These are phyloP conservation scores for Holothuria scabra DNA, from an alignment of 53 echinoderm and acorn worm genomes.

Conservation along the genomic window DNA sequence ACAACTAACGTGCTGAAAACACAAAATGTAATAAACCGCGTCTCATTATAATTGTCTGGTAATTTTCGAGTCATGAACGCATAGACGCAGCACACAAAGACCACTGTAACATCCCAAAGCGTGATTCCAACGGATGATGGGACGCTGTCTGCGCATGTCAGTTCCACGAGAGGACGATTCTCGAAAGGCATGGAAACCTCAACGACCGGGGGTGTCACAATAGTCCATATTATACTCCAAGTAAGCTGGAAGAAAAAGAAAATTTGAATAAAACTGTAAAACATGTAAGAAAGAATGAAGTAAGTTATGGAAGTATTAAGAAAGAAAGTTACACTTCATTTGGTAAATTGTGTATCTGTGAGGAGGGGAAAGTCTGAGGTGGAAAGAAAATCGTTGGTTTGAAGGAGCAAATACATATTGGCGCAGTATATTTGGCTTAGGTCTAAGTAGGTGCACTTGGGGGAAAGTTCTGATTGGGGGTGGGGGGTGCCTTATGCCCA, in stretches of 20 bases:
- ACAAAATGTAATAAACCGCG: slow-evolving; percentile 93
- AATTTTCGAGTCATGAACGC: slow-evolving; percentile 92
- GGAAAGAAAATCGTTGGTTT: too few relatives aligned
- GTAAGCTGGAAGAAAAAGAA: slow-evolving; percentile 59
- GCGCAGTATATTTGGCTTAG: too few relatives aligned
- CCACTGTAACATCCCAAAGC: slow-evolving; percentile 79
- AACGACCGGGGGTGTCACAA: slow-evolving; percentile 71
- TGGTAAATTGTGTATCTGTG: too few relatives aligned
- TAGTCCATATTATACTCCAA: slow-evolving; percentile 72
- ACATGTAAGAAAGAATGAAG: background rate
- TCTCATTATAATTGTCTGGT: slow-evolving; percentile 98
- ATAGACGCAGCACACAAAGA: slow-evolving; percentile 85
- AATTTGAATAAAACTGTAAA: background rate
- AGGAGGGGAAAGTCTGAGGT: too few relatives aligned
- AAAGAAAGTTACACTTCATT: too few relatives aligned
- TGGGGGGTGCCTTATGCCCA: too few relatives aligned
- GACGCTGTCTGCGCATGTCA: slow-evolving; percentile 62
- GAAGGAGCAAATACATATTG: too few relatives aligned
- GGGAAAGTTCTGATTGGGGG: too few relatives aligned
- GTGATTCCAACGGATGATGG: slow-evolving; percentile 72
- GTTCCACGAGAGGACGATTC: slow-evolving; percentile 62
- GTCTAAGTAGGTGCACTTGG: too few relatives aligned
- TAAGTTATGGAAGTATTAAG: too few relatives aligned
- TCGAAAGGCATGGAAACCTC: slow-evolving; percentile 62
- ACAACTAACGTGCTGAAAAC: slow-evolving; percentile 89